A percentile compares a stretch with the other conserved stretches of the same genome.
These are phyloP conservation scores for Pagetopsis macropterus DNA, from an alignment of 2,797 vertebrate genomes.

Conservation along the genomic window DNA sequence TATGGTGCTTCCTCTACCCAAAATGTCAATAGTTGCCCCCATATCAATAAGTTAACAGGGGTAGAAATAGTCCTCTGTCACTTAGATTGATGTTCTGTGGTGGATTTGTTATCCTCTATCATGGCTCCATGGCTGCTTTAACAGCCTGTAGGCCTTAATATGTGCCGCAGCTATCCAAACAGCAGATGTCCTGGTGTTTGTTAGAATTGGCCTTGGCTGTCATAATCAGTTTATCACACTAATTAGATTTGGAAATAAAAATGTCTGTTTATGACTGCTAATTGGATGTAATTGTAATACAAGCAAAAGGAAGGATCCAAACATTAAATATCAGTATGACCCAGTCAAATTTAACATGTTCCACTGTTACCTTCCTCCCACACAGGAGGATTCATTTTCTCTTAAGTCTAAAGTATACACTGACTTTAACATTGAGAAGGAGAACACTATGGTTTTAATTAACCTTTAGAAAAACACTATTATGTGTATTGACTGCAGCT, in stretches of 20 bases:
- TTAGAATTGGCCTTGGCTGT: conserved; percentile 53
- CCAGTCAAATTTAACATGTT: conserved; percentile 4
- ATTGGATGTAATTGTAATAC: conserved; percentile 35
- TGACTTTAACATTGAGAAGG: conserved; percentile 13
- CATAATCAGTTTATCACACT: conserved; percentile 66
- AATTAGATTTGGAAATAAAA: conserved; percentile 49
- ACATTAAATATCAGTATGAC: conserved; percentile 8
- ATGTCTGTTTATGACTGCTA: conserved; percentile 20
- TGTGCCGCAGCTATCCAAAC: conserved; percentile 52
- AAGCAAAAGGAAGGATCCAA: conserved; percentile 15
- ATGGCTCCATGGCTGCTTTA: conserved; percentile 40
- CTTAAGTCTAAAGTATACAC: conserved; percentile 21
- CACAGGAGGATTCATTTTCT: conserved; percentile 8
- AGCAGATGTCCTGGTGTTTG: conserved; percentile 64
- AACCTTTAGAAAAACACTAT: conserved; percentile 26
- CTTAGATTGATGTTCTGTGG: conserved; percentile 67
- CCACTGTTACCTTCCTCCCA: not conserved
- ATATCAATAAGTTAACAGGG: conserved; percentile 66
- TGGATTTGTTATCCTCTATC: conserved; percentile 67
- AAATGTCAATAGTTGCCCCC: conserved; percentile 43
- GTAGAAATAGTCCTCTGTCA: conserved; percentile 60
- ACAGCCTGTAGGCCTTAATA: conserved; percentile 36
- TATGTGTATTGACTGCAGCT: conserved; percentile 29
- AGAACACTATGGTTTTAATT: conserved; percentile 52
- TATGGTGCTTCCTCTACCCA: conserved; percentile 19